phyloP scores from a whole-genome alignment of 2,797 vertebrate species.

The Myotis planiceps region DNA sequence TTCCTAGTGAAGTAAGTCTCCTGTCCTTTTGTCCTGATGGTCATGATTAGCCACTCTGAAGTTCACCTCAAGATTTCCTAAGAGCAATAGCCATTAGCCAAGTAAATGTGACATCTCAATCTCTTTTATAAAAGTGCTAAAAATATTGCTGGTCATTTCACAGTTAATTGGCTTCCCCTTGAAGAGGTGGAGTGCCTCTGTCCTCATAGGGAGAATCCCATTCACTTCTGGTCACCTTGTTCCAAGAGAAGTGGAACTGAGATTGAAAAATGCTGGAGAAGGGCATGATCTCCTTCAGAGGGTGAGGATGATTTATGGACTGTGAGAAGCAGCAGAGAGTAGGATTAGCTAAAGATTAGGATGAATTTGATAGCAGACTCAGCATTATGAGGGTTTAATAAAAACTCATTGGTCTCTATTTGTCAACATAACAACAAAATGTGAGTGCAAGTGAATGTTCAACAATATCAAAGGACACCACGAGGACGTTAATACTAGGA shows the following conservation, averaged over 20 bases:
- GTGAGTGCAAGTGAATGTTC: not conserved
- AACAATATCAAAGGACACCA: conserved; percentile 1
- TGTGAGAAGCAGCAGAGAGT: conserved; percentile 44
- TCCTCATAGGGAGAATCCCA: conserved; percentile 9
- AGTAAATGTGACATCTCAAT: conserved; percentile 43
- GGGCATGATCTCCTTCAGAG: conserved; percentile 32
- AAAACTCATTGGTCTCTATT: conserved; percentile 51
- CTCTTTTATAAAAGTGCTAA: conserved; percentile 43
- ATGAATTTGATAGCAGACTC: conserved; percentile 63
- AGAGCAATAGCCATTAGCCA: conserved; percentile 30
- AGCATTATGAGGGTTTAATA: conserved; percentile 54
- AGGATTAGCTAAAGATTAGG: conserved; percentile 72
- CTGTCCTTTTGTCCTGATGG: not conserved
- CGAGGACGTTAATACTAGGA: conserved; percentile 30
- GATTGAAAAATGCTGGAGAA: conserved; percentile 53
- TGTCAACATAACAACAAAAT: conserved; percentile 66
- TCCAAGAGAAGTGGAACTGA: conserved; percentile 53
- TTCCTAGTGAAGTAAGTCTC: not conserved
- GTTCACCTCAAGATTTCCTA: not conserved
- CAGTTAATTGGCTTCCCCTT: conserved; percentile 63
- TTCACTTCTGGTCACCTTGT: conserved; percentile 44
- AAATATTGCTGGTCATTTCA: conserved; percentile 64
- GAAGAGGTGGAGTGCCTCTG: not conserved
- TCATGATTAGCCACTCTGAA: not conserved
- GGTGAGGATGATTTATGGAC: conserved; percentile 58